Evolutionary conservation across 2,113 vertebrate species (phyloP), one percentile per base, ranked within the genome.

Genomic region (Gallinago paraguaiae): DNA sequence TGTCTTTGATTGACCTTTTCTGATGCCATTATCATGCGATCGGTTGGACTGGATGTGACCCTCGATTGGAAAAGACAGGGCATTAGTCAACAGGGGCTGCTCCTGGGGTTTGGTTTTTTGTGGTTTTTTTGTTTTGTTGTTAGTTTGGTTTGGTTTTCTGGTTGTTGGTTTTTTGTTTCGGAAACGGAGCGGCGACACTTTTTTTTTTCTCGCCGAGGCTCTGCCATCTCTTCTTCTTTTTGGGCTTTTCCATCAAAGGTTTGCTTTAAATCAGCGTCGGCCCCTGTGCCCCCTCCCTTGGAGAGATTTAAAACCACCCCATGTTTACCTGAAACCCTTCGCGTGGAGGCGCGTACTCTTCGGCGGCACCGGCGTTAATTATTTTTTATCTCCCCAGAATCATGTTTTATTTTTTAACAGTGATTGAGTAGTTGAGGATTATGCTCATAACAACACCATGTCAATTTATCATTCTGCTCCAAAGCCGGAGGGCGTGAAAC

Each of bases 1-100:
- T 98, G 98, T 98, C 98, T 98, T 98, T 98, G 97, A 98, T 97
- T 98, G 98, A 98, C 98, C 98, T 98, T 98, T 98, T 95, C 98
- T 97, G 97, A 97, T 98, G 97, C 98, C 94, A 97, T 98, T 97
- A 97, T 96, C 96, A 92, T 97, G 97, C 97, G 98, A 99, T 98
- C 98, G 98, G 98, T 97, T 98, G 82, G 95, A 96, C 97, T 98
- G 97, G 97, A 97, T 96, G 97, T 97, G 98, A 98, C 97, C 93
- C 96, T 97, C 97, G 75, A 95, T 88, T 96, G 94, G 97, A 96
- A 97, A 88, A 98, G 98, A 98, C 97, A 97, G 97, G 97, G 90
- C 97, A 98, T 98, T 98, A 97, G 97, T 98, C 98, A 98, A 93
- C 93, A 94, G 95, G 90, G 92, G 79, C 95, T 92, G 90, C 95